Evolutionary conservation across 2,113 vertebrate species (phyloP).

Genomic region (Alosa alosa): DNA sequence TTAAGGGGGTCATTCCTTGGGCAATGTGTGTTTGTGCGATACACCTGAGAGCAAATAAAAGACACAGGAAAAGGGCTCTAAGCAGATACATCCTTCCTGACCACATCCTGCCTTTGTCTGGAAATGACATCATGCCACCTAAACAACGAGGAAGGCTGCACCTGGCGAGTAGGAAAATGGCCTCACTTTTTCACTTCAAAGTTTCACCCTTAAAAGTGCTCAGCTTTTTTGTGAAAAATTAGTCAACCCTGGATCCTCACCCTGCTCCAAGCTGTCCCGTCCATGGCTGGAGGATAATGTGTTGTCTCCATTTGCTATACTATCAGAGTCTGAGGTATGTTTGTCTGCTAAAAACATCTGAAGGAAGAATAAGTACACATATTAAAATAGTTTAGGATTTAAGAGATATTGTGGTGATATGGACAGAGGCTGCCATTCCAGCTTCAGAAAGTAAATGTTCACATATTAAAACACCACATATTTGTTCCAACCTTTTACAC

Average conservation of each 20-base stretch:
- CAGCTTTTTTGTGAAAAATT: background rate
- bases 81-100: slow-evolving; percentile 49
- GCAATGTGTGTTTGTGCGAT: background rate
- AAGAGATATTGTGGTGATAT: background rate
- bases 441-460: no score
- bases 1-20: background rate
- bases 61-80: slow-evolving; percentile 32
- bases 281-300: slow-evolving; percentile 52
- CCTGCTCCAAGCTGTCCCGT: slow-evolving; percentile 75
- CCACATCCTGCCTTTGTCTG: slow-evolving; percentile 52
- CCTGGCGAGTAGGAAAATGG: slow-evolving; percentile 31
- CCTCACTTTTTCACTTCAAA: slow-evolving; percentile 24
- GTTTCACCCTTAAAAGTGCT: background rate
- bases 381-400: background rate
- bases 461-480: no score
- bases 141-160: slow-evolving; percentile 36
- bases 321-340: slow-evolving; percentile 88
- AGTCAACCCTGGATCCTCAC: slow-evolving; percentile 59
- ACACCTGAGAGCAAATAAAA: slow-evolving; percentile 38
- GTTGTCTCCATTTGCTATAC: slow-evolving; percentile 74
- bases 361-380: background rate
- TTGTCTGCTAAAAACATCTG: slow-evolving; percentile 88
- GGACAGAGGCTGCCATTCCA: no score
- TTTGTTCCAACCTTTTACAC: no score
- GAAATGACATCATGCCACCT: slow-evolving; percentile 41